Evolutionary conservation across 1,140 invertebrate species (phyloP).

Genomic region (Maniola jurtina): DNA sequence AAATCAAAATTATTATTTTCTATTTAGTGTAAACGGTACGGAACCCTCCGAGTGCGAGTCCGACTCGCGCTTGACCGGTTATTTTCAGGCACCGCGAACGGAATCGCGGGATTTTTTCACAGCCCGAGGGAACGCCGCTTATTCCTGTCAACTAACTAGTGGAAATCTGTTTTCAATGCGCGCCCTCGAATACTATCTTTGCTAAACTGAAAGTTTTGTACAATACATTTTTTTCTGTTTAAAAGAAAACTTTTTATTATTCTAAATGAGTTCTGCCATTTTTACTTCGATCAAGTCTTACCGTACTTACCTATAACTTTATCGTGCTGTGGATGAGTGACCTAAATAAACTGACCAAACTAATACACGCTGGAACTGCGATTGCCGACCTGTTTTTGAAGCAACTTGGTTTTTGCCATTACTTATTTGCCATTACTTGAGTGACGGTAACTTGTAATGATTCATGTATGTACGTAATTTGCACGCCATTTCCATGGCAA

Average conservation of each 20-base stretch:
- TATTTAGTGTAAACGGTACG: too few relatives aligned
- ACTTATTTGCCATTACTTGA: too few relatives aligned
- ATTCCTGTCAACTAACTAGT: conserved; percentile 66
- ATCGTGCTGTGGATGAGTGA: too few relatives aligned
- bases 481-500: too few relatives aligned
- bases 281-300: background rate
- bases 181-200: conserved; percentile 9
- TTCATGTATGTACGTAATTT: too few relatives aligned
- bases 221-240: background rate
- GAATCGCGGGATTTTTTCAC: conserved; percentile 59
- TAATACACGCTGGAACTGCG: background rate
- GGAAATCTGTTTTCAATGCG: conserved; percentile 43
- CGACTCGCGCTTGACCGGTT: too few relatives aligned
- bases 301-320: too few relatives aligned
- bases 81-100: conserved; percentile 36
- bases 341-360: background rate
- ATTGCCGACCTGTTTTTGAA: too few relatives aligned
- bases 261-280: background rate
- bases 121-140: conserved; percentile 50
- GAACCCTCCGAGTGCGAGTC: too few relatives aligned
- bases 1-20: too few relatives aligned
- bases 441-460: too few relatives aligned
- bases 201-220: conserved; percentile 9
- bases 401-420: too few relatives aligned
- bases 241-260: background rate